Conservation (phyloP, 2,888 invertebrate genomes). For the Papilio gigon region DNA sequence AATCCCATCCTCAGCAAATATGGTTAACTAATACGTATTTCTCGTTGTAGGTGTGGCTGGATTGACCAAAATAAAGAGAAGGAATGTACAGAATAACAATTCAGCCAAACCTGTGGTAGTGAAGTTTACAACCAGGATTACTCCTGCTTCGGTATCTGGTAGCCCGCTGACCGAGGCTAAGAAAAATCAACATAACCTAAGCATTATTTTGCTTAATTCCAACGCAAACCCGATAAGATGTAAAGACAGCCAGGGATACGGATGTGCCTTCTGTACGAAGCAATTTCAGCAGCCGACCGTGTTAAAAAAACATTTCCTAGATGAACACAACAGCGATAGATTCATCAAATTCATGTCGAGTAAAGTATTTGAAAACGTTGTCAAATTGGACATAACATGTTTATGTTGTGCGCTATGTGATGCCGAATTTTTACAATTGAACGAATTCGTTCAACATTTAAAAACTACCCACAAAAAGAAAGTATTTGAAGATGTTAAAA, state of each 20-base stretch:
- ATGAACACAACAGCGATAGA: slow-evolving; percentile 57
- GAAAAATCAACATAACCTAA: slow-evolving; percentile 57
- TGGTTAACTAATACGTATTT: slow-evolving; percentile 50
- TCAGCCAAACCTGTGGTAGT: slow-evolving; percentile 49
- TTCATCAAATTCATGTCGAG: slow-evolving; percentile 52
- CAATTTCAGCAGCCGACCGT: slow-evolving; percentile 53
- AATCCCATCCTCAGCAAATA: slow-evolving; percentile 15
- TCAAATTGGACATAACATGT: slow-evolving; percentile 62
- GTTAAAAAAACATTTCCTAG: slow-evolving; percentile 59
- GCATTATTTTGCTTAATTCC: slow-evolving; percentile 56
- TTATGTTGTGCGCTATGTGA: slow-evolving; percentile 59
- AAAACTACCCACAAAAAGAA: slow-evolving; percentile 51
- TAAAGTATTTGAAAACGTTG: slow-evolving; percentile 53
- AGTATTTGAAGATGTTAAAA: slow-evolving; percentile 56
- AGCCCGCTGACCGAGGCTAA: slow-evolving; percentile 44
- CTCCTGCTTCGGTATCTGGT: slow-evolving; percentile 13
- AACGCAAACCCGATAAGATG: slow-evolving; percentile 63
- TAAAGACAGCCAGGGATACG: slow-evolving; percentile 57
- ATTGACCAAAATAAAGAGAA: slow-evolving; percentile 48
- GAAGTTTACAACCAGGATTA: slow-evolving; percentile 51
- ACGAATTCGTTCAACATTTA: slow-evolving; percentile 55
- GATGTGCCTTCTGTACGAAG: slow-evolving; percentile 57
- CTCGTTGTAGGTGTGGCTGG: slow-evolving; percentile 59
- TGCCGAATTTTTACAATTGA: slow-evolving; percentile 50
- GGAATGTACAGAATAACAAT: neutral